phyloP scores from a whole-genome alignment of 2,888 invertebrate species.

The Drosophila emarginata region DNA sequence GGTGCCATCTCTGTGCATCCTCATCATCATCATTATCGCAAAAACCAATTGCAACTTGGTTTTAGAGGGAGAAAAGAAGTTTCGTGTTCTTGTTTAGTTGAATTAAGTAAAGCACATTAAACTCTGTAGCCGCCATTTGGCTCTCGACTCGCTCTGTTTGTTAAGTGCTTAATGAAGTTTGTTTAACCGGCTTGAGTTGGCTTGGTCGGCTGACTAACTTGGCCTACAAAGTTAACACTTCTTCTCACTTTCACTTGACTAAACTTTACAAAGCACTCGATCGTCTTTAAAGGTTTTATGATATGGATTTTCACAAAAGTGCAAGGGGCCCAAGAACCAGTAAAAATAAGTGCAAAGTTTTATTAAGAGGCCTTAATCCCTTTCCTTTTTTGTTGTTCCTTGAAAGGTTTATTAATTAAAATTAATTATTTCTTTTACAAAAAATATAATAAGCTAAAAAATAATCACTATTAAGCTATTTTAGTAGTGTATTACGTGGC shows the following conservation, averaged over 20 bases:
- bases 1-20: constrained; percentile 38
- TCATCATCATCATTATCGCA: constrained; percentile 16
- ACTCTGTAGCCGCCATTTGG: constrained; percentile 12
- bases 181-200: constrained; percentile 20
- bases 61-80: constrained; percentile 25
- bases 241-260: constrained; percentile 38
- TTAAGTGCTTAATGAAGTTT: constrained; percentile 46
- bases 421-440: too few species aligned
- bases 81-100: constrained; percentile 47
- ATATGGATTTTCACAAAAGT: not conserved
- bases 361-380: too few species aligned
- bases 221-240: constrained; percentile 27
- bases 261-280: constrained; percentile 27
- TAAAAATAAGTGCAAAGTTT: not conserved
- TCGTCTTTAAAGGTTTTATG: not conserved
- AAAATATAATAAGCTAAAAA: too few species aligned
- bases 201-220: constrained; percentile 33
- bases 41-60: constrained; percentile 3
- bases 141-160: constrained; percentile 24
- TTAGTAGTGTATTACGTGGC: not conserved
- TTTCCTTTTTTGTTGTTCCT: too few species aligned
- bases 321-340: not conserved
- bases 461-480: not conserved
- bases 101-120: constrained; percentile 47
- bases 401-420: too few species aligned